Conservation (phyloP, 2,797 vertebrate species). For the Lithobates pipiens region DNA sequence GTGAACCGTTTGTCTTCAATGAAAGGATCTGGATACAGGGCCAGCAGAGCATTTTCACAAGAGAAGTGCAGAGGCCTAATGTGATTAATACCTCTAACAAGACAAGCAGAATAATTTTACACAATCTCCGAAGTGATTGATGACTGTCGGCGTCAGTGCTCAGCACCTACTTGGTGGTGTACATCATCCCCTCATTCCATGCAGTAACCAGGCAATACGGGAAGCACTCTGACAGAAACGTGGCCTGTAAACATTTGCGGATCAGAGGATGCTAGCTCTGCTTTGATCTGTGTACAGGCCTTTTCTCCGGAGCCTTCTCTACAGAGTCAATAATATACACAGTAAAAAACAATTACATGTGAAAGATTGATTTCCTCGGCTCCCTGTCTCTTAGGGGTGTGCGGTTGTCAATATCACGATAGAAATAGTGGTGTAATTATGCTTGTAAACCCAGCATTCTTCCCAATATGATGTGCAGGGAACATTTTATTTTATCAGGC, state of each 20-base stretch:
- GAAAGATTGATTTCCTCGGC: constrained; percentile 23
- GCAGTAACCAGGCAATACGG: constrained; percentile 22
- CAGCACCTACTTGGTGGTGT: constrained; percentile 10
- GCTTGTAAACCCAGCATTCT: constrained; percentile 16
- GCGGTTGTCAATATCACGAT: constrained; percentile 18
- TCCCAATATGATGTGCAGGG: background rate
- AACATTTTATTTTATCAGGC: constrained; percentile 9
- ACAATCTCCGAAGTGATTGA: constrained; percentile 63
- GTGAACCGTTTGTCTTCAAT: background rate
- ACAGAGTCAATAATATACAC: background rate
- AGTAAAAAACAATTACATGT: constrained; percentile 47
- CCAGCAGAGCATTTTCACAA: too few species aligned
- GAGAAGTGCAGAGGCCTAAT: background rate
- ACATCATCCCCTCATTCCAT: constrained; percentile 5
- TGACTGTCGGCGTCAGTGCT: constrained; percentile 32
- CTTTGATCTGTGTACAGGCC: constrained; percentile 12
- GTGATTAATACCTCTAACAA: constrained; percentile 69
- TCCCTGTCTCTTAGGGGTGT: background rate
- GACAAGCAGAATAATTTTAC: constrained; percentile 66
- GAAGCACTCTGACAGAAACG: background rate
- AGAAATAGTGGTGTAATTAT: constrained; percentile 29
- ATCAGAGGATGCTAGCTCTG: background rate
- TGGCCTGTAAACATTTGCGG: background rate
- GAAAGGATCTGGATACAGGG: background rate
- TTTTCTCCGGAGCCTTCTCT: constrained; percentile 25